These are phyloP conservation scores for Garrulus glandarius DNA, from an alignment of 2,797 vertebrate species.

Conservation along the genomic window DNA sequence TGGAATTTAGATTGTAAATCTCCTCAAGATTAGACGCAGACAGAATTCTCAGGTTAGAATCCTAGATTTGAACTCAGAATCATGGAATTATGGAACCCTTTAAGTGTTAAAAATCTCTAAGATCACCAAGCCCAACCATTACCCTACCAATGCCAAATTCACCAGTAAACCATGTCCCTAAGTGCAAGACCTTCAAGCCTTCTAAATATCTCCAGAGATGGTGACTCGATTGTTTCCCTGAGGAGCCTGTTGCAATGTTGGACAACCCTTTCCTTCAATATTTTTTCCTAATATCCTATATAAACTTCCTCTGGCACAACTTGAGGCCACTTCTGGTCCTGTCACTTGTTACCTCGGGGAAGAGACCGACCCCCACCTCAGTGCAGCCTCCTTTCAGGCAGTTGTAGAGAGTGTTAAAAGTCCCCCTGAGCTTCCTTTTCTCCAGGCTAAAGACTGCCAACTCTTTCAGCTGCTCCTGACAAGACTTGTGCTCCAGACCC, in stretches of 20 bases:
- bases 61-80: background rate
- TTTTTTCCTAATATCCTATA: background rate
- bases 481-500: background rate
- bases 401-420: too few relatives aligned
- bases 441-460: background rate
- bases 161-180: background rate
- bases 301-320: background rate
- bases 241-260: background rate
- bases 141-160: background rate
- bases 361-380: accelerated
- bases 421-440: background rate
- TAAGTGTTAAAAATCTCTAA: background rate
- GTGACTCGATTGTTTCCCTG: background rate
- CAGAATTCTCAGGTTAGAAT: background rate
- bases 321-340: background rate
- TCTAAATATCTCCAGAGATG: background rate
- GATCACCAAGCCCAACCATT: background rate
- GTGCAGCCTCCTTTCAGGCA: background rate
- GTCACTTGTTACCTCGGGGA: background rate
- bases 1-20: background rate
- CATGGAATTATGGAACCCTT: background rate
- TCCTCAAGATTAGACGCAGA: background rate
- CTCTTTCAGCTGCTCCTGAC: background rate
- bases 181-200: background rate
- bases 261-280: background rate